Evolutionary conservation across 2,113 vertebrate species (phyloP), one percentile per base, ranked within the genome.

Genomic region (Clarias batrachus): DNA sequence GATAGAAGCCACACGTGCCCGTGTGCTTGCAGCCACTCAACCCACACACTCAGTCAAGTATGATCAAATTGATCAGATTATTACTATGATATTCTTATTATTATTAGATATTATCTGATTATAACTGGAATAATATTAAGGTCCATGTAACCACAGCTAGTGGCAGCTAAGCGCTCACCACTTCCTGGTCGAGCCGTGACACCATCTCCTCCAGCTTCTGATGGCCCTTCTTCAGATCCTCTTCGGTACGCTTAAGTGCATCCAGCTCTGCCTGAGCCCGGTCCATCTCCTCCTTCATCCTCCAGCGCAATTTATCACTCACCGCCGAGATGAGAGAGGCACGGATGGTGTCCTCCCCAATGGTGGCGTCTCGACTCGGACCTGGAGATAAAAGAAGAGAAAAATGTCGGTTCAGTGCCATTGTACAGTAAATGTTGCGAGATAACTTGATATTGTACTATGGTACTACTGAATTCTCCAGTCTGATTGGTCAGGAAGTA

Each of bases 201-300:
- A 99, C 96, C 98, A 99, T 99, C 79, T 99, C 97, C 90, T 99
- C 97, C 90, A 99, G 94, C 88, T 98, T 99, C 93, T 99, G 98
- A 85, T 99, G 97, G 12, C 98, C 98, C 85, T 99, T 99, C 90
- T 98, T 99, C 90, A 99, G 92, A 91, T 99, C 98, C 90, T 99
- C 98, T 59, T 99, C 98, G 0, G 98, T 99, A 57, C 98, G 93
- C 92, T 99, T 99, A 87, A 99, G 92, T 48, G 98, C 98, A 17
- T 99, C 98, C 89, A 99, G 95, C 88, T 99, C 98, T 0, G 98
- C 98, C 70, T 99, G 98, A 0, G 98, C 98, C 27, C 98, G 95
- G 92, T 99, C 98, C 97, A 99, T 98, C 92, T 99, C 98, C 90
- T 99, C 98, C 86, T 99, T 99, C 97, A 99, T 99, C 82, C 98